Evolutionary conservation across 2,113 vertebrate genomes (phyloP).

Genomic region (Sapajus apella): DNA sequence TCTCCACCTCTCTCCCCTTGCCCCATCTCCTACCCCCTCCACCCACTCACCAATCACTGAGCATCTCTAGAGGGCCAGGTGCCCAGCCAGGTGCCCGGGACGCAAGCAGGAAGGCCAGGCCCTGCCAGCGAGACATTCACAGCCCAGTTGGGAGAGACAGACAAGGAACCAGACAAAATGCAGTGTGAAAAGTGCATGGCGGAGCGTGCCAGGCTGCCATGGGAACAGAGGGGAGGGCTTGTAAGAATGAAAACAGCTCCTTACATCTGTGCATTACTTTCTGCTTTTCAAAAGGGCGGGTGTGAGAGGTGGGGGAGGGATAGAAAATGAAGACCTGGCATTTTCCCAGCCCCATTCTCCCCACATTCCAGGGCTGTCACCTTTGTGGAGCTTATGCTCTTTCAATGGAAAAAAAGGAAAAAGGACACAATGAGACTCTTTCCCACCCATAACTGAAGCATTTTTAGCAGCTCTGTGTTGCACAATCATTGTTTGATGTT

Average conservation of each 20-base stretch:
- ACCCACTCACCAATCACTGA: not conserved
- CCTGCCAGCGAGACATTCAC: not conserved
- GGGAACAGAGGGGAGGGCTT: conserved; percentile 60
- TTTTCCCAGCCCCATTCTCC: not conserved
- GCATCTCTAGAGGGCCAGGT: not conserved
- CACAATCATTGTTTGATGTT: not conserved
- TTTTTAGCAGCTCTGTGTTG: not conserved
- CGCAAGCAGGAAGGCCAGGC: not conserved
- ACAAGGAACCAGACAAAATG: conserved; percentile 53
- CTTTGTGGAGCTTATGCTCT: not conserved
- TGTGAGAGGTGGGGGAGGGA: not conserved
- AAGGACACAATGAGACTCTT: not conserved
- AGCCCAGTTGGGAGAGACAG: conserved; percentile 64
- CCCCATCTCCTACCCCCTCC: not conserved
- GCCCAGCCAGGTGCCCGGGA: conserved; percentile 15
- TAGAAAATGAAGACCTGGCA: not conserved
- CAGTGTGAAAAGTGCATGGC: not conserved
- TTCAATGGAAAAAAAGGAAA: not conserved
- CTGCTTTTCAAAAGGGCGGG: conserved; percentile 11
- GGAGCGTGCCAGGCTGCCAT: conserved; percentile 62
- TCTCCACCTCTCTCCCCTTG: not conserved
- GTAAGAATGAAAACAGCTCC: not conserved
- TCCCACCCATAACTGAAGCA: not conserved
- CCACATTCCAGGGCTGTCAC: not conserved
- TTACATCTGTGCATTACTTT: conserved; percentile 1